Conservation (phyloP, 2,888 invertebrate species). For the Candidula unifasciata region DNA sequence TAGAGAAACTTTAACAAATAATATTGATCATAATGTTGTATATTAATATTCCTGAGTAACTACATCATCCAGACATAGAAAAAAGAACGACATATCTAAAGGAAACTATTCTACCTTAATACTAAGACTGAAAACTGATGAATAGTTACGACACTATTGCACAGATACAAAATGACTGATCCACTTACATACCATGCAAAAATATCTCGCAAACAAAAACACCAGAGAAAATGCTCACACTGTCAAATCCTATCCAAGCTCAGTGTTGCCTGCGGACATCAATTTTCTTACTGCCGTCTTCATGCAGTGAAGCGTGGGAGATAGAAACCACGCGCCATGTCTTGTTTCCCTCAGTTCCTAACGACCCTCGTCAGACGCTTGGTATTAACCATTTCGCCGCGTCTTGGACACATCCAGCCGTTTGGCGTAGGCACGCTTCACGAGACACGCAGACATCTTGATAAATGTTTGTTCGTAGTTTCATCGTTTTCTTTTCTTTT, state of each 20-base stretch:
- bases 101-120: too few relatives aligned
- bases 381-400: slow-evolving; percentile 3
- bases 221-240: not conserved
- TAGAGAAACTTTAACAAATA: too few relatives aligned
- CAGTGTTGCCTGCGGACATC: slow-evolving; percentile 20
- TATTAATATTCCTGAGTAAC: too few relatives aligned
- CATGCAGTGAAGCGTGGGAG: slow-evolving; percentile 26
- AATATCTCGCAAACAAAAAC: not conserved
- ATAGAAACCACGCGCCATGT: slow-evolving; percentile 22
- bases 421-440: slow-evolving; percentile 11
- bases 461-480: slow-evolving; percentile 1
- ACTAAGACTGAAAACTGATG: too few relatives aligned
- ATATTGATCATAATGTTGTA: too few relatives aligned
- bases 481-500: not conserved
- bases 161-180: too few relatives aligned
- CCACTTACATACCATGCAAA: not conserved
- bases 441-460: slow-evolving; percentile 23
- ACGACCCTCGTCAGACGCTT: slow-evolving; percentile 21
- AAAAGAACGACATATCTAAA: too few relatives aligned
- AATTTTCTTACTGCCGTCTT: slow-evolving; percentile 37
- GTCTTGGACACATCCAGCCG: slow-evolving; percentile 1
- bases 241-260: slow-evolving; percentile 10
- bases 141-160: too few relatives aligned
- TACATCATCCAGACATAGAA: too few relatives aligned
- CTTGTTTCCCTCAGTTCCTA: slow-evolving; percentile 6